These are phyloP conservation scores for Monochamus saltuarius DNA, from an alignment of 1,140 invertebrate genomes.

Conservation along the genomic window DNA sequence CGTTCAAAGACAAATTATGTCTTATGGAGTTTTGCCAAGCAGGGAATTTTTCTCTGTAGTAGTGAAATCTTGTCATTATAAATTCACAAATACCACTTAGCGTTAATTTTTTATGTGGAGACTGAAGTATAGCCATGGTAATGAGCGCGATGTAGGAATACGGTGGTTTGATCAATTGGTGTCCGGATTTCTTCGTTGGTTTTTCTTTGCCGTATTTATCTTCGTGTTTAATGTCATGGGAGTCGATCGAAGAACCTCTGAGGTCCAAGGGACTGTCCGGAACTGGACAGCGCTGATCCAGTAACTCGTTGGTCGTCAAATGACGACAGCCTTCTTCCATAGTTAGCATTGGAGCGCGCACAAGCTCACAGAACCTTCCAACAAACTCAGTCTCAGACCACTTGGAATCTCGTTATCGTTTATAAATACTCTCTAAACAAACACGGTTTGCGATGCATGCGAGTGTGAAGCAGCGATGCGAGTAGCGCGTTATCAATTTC, in stretches of 20 bases:
- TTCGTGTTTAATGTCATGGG: slow-evolving; percentile 36
- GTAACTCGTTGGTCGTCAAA: slow-evolving; percentile 28
- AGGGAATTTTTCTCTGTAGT: slow-evolving; percentile 93
- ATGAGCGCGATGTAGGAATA: slow-evolving; percentile 98
- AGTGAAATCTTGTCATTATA: slow-evolving; percentile 97
- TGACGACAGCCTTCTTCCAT: slow-evolving; percentile 46
- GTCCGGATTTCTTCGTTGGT: slow-evolving; percentile 36
- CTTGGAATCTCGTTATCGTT: no score
- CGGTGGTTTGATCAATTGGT: slow-evolving; percentile 82
- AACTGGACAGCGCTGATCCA: slow-evolving; percentile 12
- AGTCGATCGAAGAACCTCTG: slow-evolving; percentile 34
- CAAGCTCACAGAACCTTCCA: neutral
- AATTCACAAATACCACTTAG: slow-evolving; percentile 98
- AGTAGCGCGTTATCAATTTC: no score
- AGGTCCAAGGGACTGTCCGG: slow-evolving; percentile 49
- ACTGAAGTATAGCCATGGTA: slow-evolving; percentile 96
- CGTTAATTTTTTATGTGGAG: slow-evolving; percentile 95
- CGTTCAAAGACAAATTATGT: slow-evolving; percentile 96
- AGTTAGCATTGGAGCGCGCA: slow-evolving; percentile 37
- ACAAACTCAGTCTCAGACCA: no score
- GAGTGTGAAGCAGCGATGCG: no score
- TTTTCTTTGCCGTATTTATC: slow-evolving; percentile 32
- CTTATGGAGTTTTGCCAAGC: slow-evolving; percentile 97
- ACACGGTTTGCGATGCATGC: no score
- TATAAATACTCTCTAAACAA: no score